A percentile compares a stretch with the other conserved stretches of the same genome.
Evolutionary conservation across 2,888 invertebrate species (phyloP).

Genomic region (Cacoxenus indagator): DNA sequence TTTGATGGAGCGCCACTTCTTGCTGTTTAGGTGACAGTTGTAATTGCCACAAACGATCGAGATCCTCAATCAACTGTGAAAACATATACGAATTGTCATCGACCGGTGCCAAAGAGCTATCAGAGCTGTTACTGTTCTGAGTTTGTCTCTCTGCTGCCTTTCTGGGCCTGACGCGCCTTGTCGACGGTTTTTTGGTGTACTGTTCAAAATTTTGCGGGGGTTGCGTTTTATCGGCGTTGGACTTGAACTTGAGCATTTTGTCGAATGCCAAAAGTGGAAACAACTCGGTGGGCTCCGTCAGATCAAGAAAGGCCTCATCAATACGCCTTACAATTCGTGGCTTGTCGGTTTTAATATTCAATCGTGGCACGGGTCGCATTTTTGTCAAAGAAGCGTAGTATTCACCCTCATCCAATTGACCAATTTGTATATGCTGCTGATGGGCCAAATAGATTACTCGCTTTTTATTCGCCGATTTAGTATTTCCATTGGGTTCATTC

Average conservation of each 20-base stretch:
- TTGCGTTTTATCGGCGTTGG: not conserved
- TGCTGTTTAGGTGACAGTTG: constrained; percentile 57
- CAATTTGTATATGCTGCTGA: constrained; percentile 44
- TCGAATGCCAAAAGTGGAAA: constrained; percentile 61
- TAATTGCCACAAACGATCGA: constrained; percentile 65
- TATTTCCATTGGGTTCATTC: constrained; percentile 23
- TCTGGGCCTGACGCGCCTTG: not conserved
- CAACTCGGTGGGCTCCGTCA: constrained; percentile 63
- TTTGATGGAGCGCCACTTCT: constrained; percentile 60
- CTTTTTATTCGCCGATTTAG: constrained; percentile 18
- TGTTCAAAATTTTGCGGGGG: too few relatives aligned
- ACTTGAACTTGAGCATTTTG: constrained; percentile 60
- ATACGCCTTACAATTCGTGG: constrained; percentile 38
- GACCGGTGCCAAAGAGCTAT: constrained; percentile 19
- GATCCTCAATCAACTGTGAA: constrained; percentile 67
- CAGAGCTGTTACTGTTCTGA: not conserved
- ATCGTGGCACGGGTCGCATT: not conserved
- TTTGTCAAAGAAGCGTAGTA: not conserved
- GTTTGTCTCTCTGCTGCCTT: not conserved
- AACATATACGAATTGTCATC: constrained; percentile 52
- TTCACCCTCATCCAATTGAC: constrained; percentile 27
- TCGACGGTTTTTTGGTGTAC: not conserved
- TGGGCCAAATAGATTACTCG: constrained; percentile 59
- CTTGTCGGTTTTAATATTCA: not conserved
- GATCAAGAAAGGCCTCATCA: constrained; percentile 57